Conservation (phyloP, 1,140 invertebrate genomes). For the Drosophila arawakana region DNA sequence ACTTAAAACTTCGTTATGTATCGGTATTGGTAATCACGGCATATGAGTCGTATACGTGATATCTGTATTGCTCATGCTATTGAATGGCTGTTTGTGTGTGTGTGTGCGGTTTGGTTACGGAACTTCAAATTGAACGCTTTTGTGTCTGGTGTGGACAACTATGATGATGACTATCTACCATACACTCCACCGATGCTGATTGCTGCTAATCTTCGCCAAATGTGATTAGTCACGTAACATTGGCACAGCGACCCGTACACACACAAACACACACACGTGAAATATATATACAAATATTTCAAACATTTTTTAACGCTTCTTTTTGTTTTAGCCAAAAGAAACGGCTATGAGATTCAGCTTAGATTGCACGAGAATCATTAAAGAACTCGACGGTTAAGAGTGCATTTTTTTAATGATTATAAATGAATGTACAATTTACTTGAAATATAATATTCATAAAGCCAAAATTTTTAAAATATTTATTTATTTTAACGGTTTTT, state of each 20-base stretch:
- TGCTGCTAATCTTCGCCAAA: conserved; percentile 77
- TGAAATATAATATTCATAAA: too few relatives aligned
- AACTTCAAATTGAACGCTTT: conserved; percentile 67
- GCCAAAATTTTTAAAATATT: too few relatives aligned
- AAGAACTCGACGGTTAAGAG: neutral
- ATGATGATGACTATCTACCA: conserved; percentile 69
- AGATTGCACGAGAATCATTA: conserved; percentile 24
- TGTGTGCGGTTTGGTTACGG: conserved; percentile 69
- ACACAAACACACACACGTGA: conserved; percentile 5
- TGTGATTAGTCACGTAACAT: conserved; percentile 82
- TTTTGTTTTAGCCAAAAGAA: conserved; percentile 19
- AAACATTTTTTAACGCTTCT: conserved; percentile 24
- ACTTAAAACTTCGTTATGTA: conserved; percentile 57
- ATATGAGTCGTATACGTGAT: conserved; percentile 26
- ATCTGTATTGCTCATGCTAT: conserved; percentile 5
- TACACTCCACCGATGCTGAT: conserved; percentile 62
- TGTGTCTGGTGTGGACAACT: conserved; percentile 69
- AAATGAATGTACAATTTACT: neutral
- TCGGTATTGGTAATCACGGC: conserved; percentile 41
- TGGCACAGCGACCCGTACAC: conserved; percentile 60
- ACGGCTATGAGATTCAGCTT: neutral
- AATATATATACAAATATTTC: conserved; percentile 9
- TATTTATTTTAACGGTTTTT: neutral
- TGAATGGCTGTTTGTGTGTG: conserved; percentile 11
- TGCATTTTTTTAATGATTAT: neutral